Conservation (phyloP, 2,113 vertebrate species). For the Lontra canadensis region DNA sequence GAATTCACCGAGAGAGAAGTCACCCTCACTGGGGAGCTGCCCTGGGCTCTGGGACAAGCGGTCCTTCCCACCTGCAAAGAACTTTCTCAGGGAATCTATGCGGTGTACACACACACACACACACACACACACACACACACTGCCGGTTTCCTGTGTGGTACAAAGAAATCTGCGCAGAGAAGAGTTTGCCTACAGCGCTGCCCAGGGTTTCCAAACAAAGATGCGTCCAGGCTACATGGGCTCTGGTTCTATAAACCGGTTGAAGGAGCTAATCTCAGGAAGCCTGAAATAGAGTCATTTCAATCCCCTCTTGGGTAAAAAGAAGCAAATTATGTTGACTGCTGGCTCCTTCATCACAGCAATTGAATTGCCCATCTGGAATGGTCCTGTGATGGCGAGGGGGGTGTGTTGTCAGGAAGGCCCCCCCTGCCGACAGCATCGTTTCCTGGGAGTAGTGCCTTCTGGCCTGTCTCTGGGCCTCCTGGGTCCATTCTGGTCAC, state of each 20-base stretch:
- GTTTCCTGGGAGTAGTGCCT: background rate
- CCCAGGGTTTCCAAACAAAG: slow-evolving; percentile 44
- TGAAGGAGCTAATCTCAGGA: slow-evolving; percentile 26
- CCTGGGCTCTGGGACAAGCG: slow-evolving; percentile 45
- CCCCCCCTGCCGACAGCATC: rapidly evolving
- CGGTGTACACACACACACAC: background rate
- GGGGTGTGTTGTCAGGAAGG: background rate
- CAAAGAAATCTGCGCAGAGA: slow-evolving; percentile 24
- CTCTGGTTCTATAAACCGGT: background rate
- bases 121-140: background rate
- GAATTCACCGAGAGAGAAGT: no score
- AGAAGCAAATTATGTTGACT: background rate
- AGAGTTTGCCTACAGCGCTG: slow-evolving; percentile 50
- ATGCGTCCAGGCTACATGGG: background rate
- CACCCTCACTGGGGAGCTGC: slow-evolving; percentile 1
- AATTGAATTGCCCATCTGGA: background rate
- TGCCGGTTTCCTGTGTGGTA: slow-evolving; percentile 54
- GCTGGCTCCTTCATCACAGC: background rate
- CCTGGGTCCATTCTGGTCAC: background rate
- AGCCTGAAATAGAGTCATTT: slow-evolving; percentile 64
- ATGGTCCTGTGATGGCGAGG: rapidly evolving
- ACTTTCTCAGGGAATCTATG: slow-evolving; percentile 44
- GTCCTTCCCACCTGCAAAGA: background rate
- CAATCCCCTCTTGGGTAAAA: background rate
- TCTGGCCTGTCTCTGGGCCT: rapidly evolving